Percentiles rank a stretch among this genome's conserved stretches.
phyloP scores from a whole-genome alignment of 1,140 invertebrate species.

The Dendrolimus kikuchii region DNA sequence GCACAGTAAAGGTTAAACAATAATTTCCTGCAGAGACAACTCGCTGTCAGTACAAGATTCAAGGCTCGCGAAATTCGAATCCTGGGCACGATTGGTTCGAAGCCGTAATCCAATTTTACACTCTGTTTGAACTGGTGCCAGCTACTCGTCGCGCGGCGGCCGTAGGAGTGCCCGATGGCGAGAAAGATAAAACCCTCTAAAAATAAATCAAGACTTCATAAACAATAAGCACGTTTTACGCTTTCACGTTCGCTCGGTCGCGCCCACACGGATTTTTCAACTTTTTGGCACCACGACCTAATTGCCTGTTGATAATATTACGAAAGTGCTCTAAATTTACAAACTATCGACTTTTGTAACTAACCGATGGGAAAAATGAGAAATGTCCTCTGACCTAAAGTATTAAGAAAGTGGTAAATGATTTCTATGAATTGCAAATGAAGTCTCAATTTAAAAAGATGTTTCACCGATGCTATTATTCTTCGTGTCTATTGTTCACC shows the following conservation, averaged over 20 bases:
- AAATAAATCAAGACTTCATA: slow-evolving; percentile 52
- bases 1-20: too few relatives aligned
- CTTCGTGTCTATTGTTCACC: too few relatives aligned
- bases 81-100: slow-evolving; percentile 24
- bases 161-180: slow-evolving; percentile 56
- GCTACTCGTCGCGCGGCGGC: slow-evolving; percentile 6
- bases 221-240: slow-evolving; percentile 52
- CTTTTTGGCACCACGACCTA: slow-evolving; percentile 14
- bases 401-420: too few relatives aligned
- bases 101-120: slow-evolving; percentile 53
- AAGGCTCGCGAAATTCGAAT: slow-evolving; percentile 24
- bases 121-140: slow-evolving; percentile 59
- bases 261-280: slow-evolving; percentile 29
- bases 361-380: not conserved
- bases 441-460: too few relatives aligned
- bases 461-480: too few relatives aligned
- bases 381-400: too few relatives aligned
- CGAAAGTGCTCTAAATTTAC: too few relatives aligned
- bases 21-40: too few relatives aligned
- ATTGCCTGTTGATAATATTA: not conserved
- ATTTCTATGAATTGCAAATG: too few relatives aligned
- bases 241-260: slow-evolving; percentile 11
- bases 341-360: too few relatives aligned
- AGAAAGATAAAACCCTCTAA: slow-evolving; percentile 62
- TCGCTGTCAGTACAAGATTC: slow-evolving; percentile 1